These are phyloP conservation scores for Nerophis ophidion DNA, from an alignment of 2,113 vertebrate genomes.

Conservation along the genomic window DNA sequence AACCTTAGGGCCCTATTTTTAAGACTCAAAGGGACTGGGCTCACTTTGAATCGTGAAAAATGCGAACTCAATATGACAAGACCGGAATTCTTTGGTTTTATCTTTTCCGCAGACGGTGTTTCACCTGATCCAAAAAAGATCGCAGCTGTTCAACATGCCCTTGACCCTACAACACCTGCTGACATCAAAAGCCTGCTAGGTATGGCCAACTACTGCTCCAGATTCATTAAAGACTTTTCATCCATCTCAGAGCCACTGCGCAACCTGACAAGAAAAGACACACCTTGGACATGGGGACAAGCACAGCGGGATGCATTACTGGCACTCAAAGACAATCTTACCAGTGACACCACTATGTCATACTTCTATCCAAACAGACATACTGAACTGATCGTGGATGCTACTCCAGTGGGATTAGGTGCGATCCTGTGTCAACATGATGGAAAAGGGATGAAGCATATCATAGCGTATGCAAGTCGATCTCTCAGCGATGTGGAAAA, in stretches of 20 bases:
- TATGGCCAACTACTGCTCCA: constrained; percentile 23
- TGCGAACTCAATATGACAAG: constrained; percentile 22
- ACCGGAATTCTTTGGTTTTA: neutral
- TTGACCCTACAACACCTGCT: no score
- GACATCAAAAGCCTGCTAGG: constrained; percentile 21
- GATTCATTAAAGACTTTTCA: constrained; percentile 23
- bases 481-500: constrained; percentile 13
- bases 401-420: neutral
- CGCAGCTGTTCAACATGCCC: neutral
- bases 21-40: constrained; percentile 14
- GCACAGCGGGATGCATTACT: constrained; percentile 2
- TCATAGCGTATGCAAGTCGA: constrained; percentile 17
- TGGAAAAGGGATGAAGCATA: neutral
- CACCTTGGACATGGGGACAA: constrained; percentile 1
- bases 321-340: neutral
- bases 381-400: constrained; percentile 7
- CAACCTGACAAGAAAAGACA: constrained; percentile 17
- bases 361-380: constrained; percentile 12
- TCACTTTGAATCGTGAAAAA: constrained; percentile 19
- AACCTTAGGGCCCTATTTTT: constrained; percentile 12
- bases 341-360: constrained; percentile 12
- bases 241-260: constrained; percentile 16
- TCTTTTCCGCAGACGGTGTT: constrained; percentile 8
- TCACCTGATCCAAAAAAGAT: constrained; percentile 25
- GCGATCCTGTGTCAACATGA: constrained; percentile 18